A percentile compares a stretch with the other conserved stretches of the same genome.
Conservation (phyloP, 1,140 invertebrate species). For the Magallana gigas region DNA sequence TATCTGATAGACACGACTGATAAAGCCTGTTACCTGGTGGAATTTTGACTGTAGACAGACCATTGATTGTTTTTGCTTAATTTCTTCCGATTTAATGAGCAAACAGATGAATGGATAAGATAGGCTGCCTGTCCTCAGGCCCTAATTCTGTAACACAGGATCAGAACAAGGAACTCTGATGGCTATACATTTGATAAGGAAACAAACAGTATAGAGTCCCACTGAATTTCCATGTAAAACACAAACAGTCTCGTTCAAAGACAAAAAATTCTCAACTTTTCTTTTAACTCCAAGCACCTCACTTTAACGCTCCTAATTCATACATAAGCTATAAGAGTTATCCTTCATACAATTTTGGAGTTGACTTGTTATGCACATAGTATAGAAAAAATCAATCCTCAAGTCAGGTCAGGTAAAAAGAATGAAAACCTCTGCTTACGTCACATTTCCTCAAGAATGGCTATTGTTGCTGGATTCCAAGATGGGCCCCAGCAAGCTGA, state of each 20-base stretch:
- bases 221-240: too few species aligned
- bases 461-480: not conserved
- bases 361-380: too few species aligned
- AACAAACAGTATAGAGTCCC: not conserved
- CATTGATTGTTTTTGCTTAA: not conserved
- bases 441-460: not conserved
- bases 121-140: not conserved
- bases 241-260: too few species aligned
- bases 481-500: not conserved
- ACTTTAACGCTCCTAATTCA: too few species aligned
- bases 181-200: not conserved
- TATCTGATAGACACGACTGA: conserved; percentile 16
- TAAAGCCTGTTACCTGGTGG: conserved; percentile 3
- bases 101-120: conserved; percentile 6
- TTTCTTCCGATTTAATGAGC: conserved; percentile 15
- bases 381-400: too few species aligned
- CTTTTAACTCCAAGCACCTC: too few species aligned
- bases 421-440: too few species aligned
- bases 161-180: not conserved
- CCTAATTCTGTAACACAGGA: not conserved
- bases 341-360: too few species aligned
- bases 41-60: conserved; percentile 30
- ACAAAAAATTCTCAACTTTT: too few species aligned
- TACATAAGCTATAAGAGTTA: too few species aligned
- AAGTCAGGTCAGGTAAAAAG: too few species aligned